phyloP scores from a whole-genome alignment of 2,888 invertebrate genomes.

The Actias luna region DNA sequence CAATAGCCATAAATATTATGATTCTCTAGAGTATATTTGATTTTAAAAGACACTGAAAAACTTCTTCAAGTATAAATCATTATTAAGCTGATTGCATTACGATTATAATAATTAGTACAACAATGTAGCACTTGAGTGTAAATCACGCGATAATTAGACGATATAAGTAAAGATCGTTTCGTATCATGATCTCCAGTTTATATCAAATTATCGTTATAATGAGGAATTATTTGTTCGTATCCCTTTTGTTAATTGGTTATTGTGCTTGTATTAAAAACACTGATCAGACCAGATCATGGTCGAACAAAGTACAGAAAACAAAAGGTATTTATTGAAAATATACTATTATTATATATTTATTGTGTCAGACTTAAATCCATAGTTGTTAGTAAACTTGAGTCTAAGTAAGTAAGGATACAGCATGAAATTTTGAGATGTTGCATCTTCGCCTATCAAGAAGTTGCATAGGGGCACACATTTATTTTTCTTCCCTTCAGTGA shows the following conservation, averaged over 20 bases:
- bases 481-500: too few relatives aligned
- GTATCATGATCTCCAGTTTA: neutral
- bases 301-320: neutral
- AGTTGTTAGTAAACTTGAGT: too few relatives aligned
- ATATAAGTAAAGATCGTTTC: neutral
- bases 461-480: too few relatives aligned
- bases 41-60: too few relatives aligned
- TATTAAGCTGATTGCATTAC: too few relatives aligned
- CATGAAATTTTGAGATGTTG: too few relatives aligned
- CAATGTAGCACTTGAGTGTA: neutral
- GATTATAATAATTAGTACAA: neutral
- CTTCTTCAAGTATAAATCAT: too few relatives aligned
- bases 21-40: too few relatives aligned
- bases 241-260: neutral
- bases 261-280: neutral
- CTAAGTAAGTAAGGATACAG: too few relatives aligned
- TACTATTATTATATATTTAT: neutral
- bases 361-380: too few relatives aligned
- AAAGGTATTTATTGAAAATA: neutral
- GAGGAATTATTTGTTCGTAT: neutral
- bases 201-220: neutral
- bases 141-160: conserved; percentile 3
- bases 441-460: too few relatives aligned
- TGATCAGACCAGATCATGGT: neutral
- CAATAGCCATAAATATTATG: too few relatives aligned